phyloP scores from a whole-genome alignment of 1,140 invertebrate species.

The Carposina sasakii region DNA sequence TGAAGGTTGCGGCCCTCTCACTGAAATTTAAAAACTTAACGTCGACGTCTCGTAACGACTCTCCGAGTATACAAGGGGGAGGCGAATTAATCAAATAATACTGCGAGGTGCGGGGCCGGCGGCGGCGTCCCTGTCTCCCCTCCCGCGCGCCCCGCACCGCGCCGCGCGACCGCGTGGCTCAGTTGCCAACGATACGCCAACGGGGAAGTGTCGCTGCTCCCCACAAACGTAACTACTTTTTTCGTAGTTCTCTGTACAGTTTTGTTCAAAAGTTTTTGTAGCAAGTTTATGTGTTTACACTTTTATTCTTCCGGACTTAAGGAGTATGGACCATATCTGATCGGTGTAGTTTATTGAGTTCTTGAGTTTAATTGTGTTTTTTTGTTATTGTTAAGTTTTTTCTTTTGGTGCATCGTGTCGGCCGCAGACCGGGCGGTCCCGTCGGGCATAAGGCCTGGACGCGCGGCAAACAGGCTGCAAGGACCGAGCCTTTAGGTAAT shows the following conservation, averaged over 20 bases:
- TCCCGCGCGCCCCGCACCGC: constrained; percentile 32
- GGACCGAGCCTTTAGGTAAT: constrained; percentile 67
- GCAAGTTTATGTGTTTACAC: constrained; percentile 58
- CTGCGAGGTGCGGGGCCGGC: constrained; percentile 54
- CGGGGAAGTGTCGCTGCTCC: constrained; percentile 62
- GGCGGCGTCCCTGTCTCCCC: constrained; percentile 28
- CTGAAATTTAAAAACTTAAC: constrained; percentile 69
- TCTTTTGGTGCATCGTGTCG: constrained; percentile 70
- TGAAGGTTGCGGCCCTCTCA: constrained; percentile 64
- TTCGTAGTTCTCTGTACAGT: constrained; percentile 65
- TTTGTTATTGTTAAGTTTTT: constrained; percentile 71
- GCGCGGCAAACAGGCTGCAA: constrained; percentile 50
- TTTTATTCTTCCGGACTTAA: constrained; percentile 53
- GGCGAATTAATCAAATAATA: constrained; percentile 73
- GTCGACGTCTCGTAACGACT: constrained; percentile 64
- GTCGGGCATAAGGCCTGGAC: constrained; percentile 56
- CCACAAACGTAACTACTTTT: constrained; percentile 62
- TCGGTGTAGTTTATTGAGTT: constrained; percentile 60
- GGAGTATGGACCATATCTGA: constrained; percentile 51
- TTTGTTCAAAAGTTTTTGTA: constrained; percentile 66
- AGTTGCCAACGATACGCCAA: constrained; percentile 59
- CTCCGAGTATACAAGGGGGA: constrained; percentile 68
- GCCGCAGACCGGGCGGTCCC: constrained; percentile 57
- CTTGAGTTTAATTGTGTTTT: constrained; percentile 64
- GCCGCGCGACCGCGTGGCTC: constrained; percentile 60